A percentile compares a stretch with the other conserved stretches of the same genome.
phyloP scores from a whole-genome alignment of 2,888 invertebrate genomes.

The Callimorpha dominula region DNA sequence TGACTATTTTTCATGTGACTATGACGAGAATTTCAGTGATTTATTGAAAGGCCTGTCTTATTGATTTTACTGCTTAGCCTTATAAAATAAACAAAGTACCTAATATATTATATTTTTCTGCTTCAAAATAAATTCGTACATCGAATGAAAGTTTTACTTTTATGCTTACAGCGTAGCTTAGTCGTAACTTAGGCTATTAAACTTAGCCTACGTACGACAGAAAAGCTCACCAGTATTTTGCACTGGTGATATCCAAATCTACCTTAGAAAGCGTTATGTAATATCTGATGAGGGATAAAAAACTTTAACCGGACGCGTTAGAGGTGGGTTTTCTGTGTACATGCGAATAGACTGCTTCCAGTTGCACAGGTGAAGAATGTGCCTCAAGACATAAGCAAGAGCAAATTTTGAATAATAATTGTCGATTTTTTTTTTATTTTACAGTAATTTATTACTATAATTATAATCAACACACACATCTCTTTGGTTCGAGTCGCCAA shows the following conservation, averaged over 20 bases:
- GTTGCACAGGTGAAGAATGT: constrained; percentile 38
- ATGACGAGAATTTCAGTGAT: no score
- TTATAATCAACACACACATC: no score
- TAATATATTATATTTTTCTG: neutral
- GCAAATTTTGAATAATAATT: constrained; percentile 4
- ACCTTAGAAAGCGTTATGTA: constrained; percentile 31
- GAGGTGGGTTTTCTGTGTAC: constrained; percentile 18
- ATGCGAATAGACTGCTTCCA: constrained; percentile 15
- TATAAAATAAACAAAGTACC: neutral
- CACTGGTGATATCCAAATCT: constrained; percentile 51
- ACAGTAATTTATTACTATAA: no score
- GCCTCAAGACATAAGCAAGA: constrained; percentile 18
- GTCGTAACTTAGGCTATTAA: constrained; percentile 47
- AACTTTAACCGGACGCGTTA: constrained; percentile 16
- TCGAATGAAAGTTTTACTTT: constrained; percentile 37
- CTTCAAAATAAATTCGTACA: constrained; percentile 20
- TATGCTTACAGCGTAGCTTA: constrained; percentile 30
- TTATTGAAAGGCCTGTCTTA: no score
- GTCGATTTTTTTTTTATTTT: no score
- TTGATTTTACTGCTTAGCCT: neutral
- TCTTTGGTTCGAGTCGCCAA: no score
- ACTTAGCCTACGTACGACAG: constrained; percentile 43
- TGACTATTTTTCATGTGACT: no score
- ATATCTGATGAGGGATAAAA: neutral
- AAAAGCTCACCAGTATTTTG: constrained; percentile 45